Conservation (phyloP, 1,140 invertebrate species). For the Drosophila ironensis region DNA sequence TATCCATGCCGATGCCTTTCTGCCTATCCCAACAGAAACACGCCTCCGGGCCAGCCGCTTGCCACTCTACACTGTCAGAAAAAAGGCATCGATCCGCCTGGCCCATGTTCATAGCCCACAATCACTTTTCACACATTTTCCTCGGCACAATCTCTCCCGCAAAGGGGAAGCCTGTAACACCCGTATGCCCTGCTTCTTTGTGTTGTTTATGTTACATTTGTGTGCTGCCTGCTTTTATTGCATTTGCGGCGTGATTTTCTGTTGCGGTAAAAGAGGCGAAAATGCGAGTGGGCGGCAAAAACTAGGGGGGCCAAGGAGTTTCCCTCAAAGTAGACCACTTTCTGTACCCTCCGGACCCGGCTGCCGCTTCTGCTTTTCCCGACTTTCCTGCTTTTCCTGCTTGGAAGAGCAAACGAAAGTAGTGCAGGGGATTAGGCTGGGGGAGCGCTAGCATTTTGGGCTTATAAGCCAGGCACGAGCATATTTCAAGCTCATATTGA, state of each 20-base stretch:
- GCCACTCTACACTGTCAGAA: not conserved
- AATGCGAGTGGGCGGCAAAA: slow-evolving; percentile 4
- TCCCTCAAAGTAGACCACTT: slow-evolving; percentile 39
- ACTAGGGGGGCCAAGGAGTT: not conserved
- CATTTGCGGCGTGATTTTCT: slow-evolving; percentile 60
- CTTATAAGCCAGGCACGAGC: slow-evolving; percentile 14
- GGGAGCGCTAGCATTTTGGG: slow-evolving; percentile 19
- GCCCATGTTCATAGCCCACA: too few species aligned
- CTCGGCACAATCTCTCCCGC: not conserved
- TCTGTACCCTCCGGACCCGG: not conserved
- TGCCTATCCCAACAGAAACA: slow-evolving; percentile 42
- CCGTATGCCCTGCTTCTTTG: slow-evolving; percentile 24
- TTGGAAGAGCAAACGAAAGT: slow-evolving; percentile 19
- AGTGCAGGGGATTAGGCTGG: slow-evolving; percentile 26
- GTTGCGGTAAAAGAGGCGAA: slow-evolving; percentile 6
- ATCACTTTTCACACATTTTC: not conserved
- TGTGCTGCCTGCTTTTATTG: slow-evolving; percentile 48
- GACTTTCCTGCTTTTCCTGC: too few species aligned
- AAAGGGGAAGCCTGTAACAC: too few species aligned
- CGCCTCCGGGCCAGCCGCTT: slow-evolving; percentile 7
- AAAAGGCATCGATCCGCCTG: too few species aligned
- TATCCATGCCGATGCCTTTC: slow-evolving; percentile 67
- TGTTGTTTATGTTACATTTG: slow-evolving; percentile 59
- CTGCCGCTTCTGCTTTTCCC: too few species aligned
- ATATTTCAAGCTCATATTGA: slow-evolving; percentile 41